Evolutionary conservation across 2,113 vertebrate genomes (phyloP), one percentile per base, ranked within the genome.

Genomic region (Austrofundulus limnaeus): DNA sequence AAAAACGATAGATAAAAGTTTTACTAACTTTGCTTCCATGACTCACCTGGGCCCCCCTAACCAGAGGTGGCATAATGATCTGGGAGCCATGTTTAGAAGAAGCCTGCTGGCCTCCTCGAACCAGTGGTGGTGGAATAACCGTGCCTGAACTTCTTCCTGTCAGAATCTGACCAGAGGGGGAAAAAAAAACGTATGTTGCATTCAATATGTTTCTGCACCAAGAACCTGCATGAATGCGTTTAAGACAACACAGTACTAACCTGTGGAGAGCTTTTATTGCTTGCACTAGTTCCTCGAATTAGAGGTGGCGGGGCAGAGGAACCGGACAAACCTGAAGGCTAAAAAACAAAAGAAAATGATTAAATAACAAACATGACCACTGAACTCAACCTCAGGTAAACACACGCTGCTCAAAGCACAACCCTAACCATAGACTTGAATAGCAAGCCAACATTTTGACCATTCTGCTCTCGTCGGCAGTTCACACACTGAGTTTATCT

Each of bases 31-130:
- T 54, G 41, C 11, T 1, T 14, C 11, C 3, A 5, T 34, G 51
- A 72, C 88, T 88, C 68, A 98, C 97, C 94, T 96, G 96, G 4
- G 96, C 94, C 49, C 97, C 97, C 85, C 96, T 89, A 72, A 98
- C 95, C 11, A 98, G 90, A 1, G 95, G 95, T 0, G 96, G 96
- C 96, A 98, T 98, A 43, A 98, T 95, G 57, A 98, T 93, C 85
- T 98, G 96, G 0, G 93, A 89, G 42, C 95, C 91, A 55, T 94
- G 77, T 61, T 98, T 98, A 13, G 94, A 90, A 1, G 90, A 93
- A 3, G 86, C 17, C 85, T 96, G 95, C 75, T 96, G 96, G 2
- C 94, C 95, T 4, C 95, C 96, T 4, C 96, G 92, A 59, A 98
- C 95, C 88, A 98, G 80, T 0, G 96, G 96, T 0, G 96, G 96